A percentile compares a stretch with the other conserved stretches of the same genome.
phyloP scores from a whole-genome alignment of 1,140 invertebrate genomes.

The Drosophila varians region DNA sequence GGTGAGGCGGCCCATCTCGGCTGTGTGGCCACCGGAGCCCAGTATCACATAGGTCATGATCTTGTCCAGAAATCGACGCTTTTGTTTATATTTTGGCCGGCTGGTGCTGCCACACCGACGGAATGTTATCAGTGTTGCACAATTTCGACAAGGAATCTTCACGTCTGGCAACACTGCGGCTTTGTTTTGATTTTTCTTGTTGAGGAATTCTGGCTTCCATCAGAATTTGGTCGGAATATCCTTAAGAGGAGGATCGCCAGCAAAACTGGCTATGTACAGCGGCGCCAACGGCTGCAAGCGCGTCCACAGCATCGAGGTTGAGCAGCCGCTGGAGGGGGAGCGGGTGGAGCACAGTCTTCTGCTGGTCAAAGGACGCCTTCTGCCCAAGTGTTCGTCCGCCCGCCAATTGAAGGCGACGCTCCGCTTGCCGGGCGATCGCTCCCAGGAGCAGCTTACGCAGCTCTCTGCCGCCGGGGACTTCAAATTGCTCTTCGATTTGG shows the following conservation, averaged over 20 bases:
- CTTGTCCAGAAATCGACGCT: not conserved
- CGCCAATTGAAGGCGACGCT: slow-evolving; percentile 57
- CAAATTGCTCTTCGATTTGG: slow-evolving; percentile 68
- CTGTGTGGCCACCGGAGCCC: slow-evolving; percentile 92
- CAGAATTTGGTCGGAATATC: not conserved
- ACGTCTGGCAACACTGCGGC: not conserved
- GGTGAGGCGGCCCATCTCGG: slow-evolving; percentile 92
- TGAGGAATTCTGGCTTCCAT: not conserved
- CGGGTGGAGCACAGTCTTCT: slow-evolving; percentile 63
- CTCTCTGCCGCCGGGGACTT: slow-evolving; percentile 61
- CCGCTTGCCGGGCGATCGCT: slow-evolving; percentile 4
- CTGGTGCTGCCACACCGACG: not conserved
- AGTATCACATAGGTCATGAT: slow-evolving; percentile 84
- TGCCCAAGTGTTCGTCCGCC: slow-evolving; percentile 47
- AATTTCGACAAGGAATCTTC: not conserved
- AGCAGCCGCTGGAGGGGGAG: slow-evolving; percentile 57
- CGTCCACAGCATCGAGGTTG: slow-evolving; percentile 65
- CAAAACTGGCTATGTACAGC: slow-evolving; percentile 63
- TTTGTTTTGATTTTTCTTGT: not conserved
- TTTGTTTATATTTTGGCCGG: slow-evolving; percentile 9
- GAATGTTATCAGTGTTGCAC: not conserved
- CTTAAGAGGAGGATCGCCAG: not conserved
- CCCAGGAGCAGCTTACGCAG: slow-evolving; percentile 49
- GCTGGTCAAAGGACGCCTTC: slow-evolving; percentile 67
- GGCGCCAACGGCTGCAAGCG: slow-evolving; percentile 59